phyloP scores from a whole-genome alignment of 2,888 invertebrate genomes.

The Trisateles emortualis region DNA sequence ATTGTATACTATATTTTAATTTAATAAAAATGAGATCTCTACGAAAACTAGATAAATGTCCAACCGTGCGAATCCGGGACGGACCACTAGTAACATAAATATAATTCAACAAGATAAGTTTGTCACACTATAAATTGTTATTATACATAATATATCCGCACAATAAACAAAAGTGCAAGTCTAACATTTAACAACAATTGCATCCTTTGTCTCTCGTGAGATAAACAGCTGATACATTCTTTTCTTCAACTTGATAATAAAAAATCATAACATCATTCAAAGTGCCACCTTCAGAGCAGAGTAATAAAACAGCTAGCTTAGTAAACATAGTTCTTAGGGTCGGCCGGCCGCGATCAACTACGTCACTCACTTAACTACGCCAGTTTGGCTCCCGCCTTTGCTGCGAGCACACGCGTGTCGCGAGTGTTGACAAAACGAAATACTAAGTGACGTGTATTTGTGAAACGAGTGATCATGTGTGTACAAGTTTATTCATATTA shows the following conservation, averaged over 20 bases:
- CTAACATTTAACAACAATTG: too few species aligned
- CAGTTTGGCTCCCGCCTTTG: slow-evolving; percentile 36
- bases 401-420: slow-evolving; percentile 29
- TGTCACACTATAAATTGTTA: too few species aligned
- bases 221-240: slow-evolving; percentile 6
- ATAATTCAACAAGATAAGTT: too few species aligned
- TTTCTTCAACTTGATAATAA: slow-evolving; percentile 6
- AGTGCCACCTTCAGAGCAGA: slow-evolving; percentile 42
- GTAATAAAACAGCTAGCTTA: slow-evolving; percentile 32
- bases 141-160: too few species aligned
- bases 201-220: slow-evolving; percentile 7
- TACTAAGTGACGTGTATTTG: slow-evolving; percentile 41
- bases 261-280: slow-evolving; percentile 33
- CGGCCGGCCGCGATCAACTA: slow-evolving; percentile 22
- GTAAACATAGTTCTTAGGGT: slow-evolving; percentile 36
- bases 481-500: slow-evolving; percentile 18
- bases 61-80: too few species aligned
- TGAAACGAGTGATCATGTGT: slow-evolving; percentile 39
- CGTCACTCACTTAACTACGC: slow-evolving; percentile 18
- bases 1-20: too few species aligned
- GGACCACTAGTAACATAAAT: too few species aligned
- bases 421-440: slow-evolving; percentile 29
- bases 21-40: too few species aligned
- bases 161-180: too few species aligned
- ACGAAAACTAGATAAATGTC: too few species aligned